Base-by-base conservation (phyloP, 2,113 vertebrate genomes). In the Perca fluviatilis region DNA sequence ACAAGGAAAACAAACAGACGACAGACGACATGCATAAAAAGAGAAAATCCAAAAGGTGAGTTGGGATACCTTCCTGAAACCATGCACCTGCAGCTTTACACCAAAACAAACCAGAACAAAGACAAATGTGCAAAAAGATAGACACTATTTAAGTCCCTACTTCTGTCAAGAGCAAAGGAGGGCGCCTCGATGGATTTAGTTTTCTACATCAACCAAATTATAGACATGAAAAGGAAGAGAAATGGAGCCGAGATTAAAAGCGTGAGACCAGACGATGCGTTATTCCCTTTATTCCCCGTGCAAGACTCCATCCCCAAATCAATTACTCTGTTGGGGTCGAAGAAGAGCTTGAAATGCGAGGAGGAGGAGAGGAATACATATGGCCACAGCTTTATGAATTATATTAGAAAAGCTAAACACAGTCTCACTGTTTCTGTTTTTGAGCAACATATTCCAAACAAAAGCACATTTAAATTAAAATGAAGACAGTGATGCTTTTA, bases 161-260 rank as follows among this genome's bases (percentile, higher is more conserved):
- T 79, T 82, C 75, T 54, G 60, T 30, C 25, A 64, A 87, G 53
- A 75, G 69, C 78, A 80, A 80, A 73, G 46, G 27, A 63, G 30
- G 30, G 50, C 4, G 75, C 43, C 89, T 88, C 77, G 2, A 54
- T 66, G 77, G 90, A 91, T 62, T 72, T 62, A 27, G 46, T 73
- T 72, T 78, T 77, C 71, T 81, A 86, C 87, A 91, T 92, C 84
- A 93, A 89, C 80, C 79, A 89, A 91, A 93, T 92, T 83, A 85
- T 60, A 86, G 79, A 89, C 84, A 85, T 89, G 68, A 89, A 91
- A 90, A 91, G 77, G 70, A 85, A 53, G 81, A 54, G 83, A 82
- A 89, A 85, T 82, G 54, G 82, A 82, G 67, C 64, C 11, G 68
- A 92, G 87, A 91, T 92, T 87, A 85, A 87, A 91, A 81, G 82